These are phyloP conservation scores for Pungitius pungitius DNA, from an alignment of 2,113 vertebrate species.

Conservation along the genomic window DNA sequence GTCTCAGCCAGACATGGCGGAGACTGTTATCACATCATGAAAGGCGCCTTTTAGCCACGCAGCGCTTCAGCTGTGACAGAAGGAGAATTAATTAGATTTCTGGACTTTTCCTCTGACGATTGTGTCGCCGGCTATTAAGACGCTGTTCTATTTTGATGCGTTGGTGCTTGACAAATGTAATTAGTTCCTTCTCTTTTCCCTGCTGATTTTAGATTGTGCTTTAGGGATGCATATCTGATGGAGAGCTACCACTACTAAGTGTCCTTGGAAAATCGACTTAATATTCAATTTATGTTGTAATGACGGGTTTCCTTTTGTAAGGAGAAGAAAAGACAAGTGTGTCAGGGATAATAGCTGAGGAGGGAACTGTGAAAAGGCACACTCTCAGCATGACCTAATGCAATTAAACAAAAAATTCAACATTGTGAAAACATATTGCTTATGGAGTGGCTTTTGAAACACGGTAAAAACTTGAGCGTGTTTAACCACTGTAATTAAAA, in stretches of 20 bases:
- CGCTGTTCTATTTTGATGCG: conserved; percentile 73
- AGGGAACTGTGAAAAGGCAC: conserved; percentile 23
- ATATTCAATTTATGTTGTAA: conserved; percentile 55
- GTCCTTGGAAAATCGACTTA: conserved; percentile 53
- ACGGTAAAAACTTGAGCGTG: conserved; percentile 20
- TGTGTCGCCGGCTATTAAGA: conserved; percentile 58
- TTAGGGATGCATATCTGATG: conserved; percentile 70
- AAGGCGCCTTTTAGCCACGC: conserved; percentile 66
- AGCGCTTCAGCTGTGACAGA: conserved; percentile 69
- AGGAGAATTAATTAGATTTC: conserved; percentile 79
- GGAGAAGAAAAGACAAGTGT: conserved; percentile 41
- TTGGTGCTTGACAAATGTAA: conserved; percentile 73
- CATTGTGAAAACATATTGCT: conserved; percentile 26
- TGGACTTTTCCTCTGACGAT: conserved; percentile 74
- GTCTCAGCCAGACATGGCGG: conserved; percentile 67
- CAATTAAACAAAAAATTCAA: conserved; percentile 31
- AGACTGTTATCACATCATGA: conserved; percentile 72
- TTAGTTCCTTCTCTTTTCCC: conserved; percentile 67
- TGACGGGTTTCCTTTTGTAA: conserved; percentile 43
- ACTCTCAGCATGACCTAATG: conserved; percentile 17
- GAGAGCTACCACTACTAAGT: conserved; percentile 57
- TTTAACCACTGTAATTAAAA: not conserved
- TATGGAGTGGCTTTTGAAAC: conserved; percentile 18
- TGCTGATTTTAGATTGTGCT: conserved; percentile 70
- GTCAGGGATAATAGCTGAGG: conserved; percentile 27